Conservation (phyloP, 1,140 invertebrate species). For the Megathymus violae region DNA sequence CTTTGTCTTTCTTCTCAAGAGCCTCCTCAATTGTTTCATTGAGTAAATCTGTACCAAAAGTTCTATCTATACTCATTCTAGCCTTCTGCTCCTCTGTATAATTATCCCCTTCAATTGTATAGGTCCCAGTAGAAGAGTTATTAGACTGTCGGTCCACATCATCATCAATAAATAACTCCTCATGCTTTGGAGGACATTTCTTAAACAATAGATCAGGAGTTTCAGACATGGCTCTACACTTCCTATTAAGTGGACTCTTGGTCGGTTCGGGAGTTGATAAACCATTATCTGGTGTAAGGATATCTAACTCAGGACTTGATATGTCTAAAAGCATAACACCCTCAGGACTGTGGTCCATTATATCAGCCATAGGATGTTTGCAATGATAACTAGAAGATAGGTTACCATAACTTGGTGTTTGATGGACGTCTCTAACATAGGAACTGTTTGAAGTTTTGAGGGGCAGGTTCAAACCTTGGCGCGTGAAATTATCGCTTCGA, state of each 20-base stretch:
- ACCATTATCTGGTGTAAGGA: conserved; percentile 83
- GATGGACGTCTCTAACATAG: conserved; percentile 73
- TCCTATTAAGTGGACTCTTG: conserved; percentile 64
- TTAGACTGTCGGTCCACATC: conserved; percentile 71
- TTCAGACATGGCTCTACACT: conserved; percentile 63
- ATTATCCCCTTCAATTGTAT: conserved; percentile 93
- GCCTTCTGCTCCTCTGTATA: conserved; percentile 94
- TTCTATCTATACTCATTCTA: conserved; percentile 92
- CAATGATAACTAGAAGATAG: conserved; percentile 60
- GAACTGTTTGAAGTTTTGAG: conserved; percentile 79
- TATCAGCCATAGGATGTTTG: conserved; percentile 63
- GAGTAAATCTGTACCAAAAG: conserved; percentile 82
- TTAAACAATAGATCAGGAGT: conserved; percentile 73
- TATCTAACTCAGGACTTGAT: conserved; percentile 85
- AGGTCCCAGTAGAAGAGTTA: conserved; percentile 91
- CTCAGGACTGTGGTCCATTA: conserved; percentile 81
- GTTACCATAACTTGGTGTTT: conserved; percentile 69
- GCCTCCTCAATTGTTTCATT: conserved; percentile 63
- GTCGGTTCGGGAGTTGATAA: conserved; percentile 69
- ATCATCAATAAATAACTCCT: conserved; percentile 73
- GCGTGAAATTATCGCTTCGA: conserved; percentile 77
- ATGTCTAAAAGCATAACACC: conserved; percentile 82
- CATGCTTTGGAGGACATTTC: conserved; percentile 65
- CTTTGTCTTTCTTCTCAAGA: conserved; percentile 55
- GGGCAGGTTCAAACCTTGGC: conserved; percentile 79